Conservation (phyloP, 37 sponge, comb jelly and placozoan species). For the Cliona cf. orientalis region DNA sequence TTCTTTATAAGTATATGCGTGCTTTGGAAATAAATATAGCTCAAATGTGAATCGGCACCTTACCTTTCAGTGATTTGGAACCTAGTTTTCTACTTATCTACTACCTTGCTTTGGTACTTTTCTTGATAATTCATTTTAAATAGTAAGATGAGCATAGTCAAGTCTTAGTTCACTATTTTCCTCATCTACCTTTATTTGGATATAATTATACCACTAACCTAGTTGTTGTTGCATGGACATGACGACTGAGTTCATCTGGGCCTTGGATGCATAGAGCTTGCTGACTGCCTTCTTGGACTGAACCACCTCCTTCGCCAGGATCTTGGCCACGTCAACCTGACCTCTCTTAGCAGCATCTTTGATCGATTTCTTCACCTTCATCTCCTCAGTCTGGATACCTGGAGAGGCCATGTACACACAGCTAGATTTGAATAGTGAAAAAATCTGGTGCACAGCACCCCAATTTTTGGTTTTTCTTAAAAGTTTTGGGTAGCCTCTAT, state of each 20-base stretch:
- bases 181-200: too few species aligned
- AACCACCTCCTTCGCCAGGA: conserved; percentile 95
- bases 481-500: background rate
- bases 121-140: too few species aligned
- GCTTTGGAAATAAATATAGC: too few species aligned
- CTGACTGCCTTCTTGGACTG: conserved; percentile 92
- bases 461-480: conserved; percentile 7
- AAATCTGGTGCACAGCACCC: too few species aligned
- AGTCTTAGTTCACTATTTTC: background rate
- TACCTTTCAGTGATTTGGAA: too few species aligned
- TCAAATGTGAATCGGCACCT: too few species aligned
- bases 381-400: conserved; percentile 89
- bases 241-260: conserved; percentile 97
- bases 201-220: conserved; percentile 63
- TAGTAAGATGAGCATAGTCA: background rate
- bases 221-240: conserved; percentile 97
- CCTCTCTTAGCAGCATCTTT: conserved; percentile 98
- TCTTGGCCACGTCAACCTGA: conserved; percentile 92
- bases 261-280: conserved; percentile 96
- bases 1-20: too few species aligned
- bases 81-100: background rate
- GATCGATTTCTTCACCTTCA: conserved; percentile 93
- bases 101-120: background rate
- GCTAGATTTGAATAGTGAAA: background rate
- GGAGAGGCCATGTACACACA: background rate